phyloP scores from a whole-genome alignment of 2,888 invertebrate species.

The Cataglyphis cursor region DNA sequence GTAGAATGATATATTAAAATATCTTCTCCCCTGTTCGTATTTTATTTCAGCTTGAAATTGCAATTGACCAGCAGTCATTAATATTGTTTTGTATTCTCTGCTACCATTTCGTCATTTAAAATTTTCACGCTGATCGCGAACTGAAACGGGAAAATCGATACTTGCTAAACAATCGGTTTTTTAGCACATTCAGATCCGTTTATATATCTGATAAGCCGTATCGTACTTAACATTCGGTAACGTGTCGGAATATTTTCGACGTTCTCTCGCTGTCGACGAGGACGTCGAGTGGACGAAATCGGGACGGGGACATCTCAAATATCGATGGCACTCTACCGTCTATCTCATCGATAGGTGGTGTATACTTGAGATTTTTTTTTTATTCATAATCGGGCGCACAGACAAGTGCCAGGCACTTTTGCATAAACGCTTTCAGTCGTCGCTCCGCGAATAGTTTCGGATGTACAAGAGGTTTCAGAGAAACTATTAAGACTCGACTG shows the following conservation, averaged over 20 bases:
- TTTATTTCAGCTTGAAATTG: not conserved
- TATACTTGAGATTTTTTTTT: conserved; percentile 36
- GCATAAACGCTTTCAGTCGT: not conserved
- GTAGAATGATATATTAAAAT: not conserved
- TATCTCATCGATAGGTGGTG: not conserved
- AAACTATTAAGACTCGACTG: not conserved
- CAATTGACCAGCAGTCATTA: not conserved
- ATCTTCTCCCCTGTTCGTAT: not conserved
- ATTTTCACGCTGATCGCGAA: not conserved
- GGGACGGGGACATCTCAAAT: not conserved
- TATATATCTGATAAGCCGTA: not conserved
- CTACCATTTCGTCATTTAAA: not conserved
- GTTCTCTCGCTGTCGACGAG: not conserved
- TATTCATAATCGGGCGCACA: conserved; percentile 8
- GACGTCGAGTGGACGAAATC: not conserved
- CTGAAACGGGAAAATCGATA: conserved; percentile 18
- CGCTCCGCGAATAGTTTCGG: not conserved
- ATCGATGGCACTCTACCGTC: conserved; percentile 9
- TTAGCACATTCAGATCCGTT: not conserved
- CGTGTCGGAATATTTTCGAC: not conserved
- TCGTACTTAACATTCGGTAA: not conserved
- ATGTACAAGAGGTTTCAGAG: not conserved
- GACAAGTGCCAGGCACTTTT: not conserved
- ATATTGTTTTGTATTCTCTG: conserved; percentile 4
- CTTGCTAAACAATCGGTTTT: conserved; percentile 10